A percentile compares a stretch with the other conserved stretches of the same genome.
phyloP scores from a whole-genome alignment of 92 coral and sea anemone species.

The Siderastrea radians region DNA sequence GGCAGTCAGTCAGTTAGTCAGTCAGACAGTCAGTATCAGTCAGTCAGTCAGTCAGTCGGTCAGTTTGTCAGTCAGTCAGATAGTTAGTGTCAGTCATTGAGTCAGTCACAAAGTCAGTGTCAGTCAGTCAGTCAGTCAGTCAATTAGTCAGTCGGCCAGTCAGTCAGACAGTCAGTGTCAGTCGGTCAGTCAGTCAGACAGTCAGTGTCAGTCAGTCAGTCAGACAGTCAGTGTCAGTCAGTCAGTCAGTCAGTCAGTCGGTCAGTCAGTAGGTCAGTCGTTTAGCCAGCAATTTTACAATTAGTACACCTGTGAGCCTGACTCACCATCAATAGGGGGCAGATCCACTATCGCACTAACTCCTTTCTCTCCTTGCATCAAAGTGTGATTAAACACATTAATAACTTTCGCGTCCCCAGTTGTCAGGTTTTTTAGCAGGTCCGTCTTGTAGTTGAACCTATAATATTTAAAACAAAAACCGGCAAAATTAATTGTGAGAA shows the following conservation, averaged over 20 bases:
- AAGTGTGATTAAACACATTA: constrained; percentile 70
- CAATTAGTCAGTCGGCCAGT: too few species aligned
- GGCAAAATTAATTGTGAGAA: too few species aligned
- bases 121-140: too few species aligned
- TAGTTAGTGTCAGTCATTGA: too few species aligned
- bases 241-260: neutral
- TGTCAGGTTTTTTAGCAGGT: constrained; percentile 67
- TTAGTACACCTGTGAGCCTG: neutral
- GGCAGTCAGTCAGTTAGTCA: too few species aligned
- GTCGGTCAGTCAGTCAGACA: too few species aligned
- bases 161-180: neutral
- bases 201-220: neutral
- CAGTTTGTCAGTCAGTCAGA: too few species aligned
- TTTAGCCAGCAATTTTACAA: neutral
- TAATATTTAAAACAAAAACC: neutral
- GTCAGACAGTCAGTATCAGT: too few species aligned
- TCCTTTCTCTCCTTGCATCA: constrained; percentile 70
- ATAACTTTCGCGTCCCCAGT: constrained; percentile 71
- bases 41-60: too few species aligned
- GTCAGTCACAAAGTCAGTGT: too few species aligned
- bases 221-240: too few species aligned
- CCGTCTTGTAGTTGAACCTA: constrained; percentile 85
- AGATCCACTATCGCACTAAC: constrained; percentile 56
- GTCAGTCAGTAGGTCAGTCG: neutral
- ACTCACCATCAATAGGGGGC: constrained; percentile 78